Conservation (phyloP, 2,113 vertebrate species). For the Ellobius talpinus region DNA sequence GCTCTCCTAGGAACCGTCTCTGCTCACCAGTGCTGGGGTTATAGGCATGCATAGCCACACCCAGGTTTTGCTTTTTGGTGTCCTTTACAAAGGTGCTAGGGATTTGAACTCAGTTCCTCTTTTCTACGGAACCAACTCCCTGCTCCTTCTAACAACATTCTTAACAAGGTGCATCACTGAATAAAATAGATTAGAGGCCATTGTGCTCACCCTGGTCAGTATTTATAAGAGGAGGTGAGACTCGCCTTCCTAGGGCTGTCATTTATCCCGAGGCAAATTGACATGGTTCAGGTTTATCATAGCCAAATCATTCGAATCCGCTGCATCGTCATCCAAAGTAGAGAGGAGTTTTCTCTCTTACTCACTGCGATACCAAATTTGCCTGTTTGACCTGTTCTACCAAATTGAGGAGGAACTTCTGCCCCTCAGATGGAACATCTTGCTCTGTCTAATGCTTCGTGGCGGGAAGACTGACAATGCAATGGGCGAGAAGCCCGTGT, state of each 20-base stretch:
- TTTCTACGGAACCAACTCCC: not conserved
- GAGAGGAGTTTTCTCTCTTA: constrained; percentile 25
- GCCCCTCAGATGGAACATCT: constrained; percentile 17
- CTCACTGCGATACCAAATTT: not conserved
- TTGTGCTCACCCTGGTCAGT: not conserved
- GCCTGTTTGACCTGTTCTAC: constrained; percentile 50
- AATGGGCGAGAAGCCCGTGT: not conserved
- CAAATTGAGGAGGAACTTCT: constrained; percentile 27
- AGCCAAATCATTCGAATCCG: not conserved
- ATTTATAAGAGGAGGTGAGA: not conserved
- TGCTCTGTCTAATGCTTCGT: constrained; percentile 21
- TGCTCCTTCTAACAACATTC: not conserved
- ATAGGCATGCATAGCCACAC: not conserved
- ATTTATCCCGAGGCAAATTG: not conserved
- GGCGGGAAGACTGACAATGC: not conserved
- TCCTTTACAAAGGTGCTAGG: not conserved
- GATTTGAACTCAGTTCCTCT: not conserved
- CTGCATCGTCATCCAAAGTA: not conserved
- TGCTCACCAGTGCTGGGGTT: not conserved
- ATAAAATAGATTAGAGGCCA: not conserved
- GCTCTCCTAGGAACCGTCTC: not conserved
- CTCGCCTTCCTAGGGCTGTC: constrained; percentile 7
- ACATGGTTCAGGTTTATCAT: constrained; percentile 28
- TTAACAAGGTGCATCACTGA: not conserved
- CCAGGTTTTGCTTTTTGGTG: not conserved